phyloP scores from a whole-genome alignment of 1,140 invertebrate species.

The Zaprionus gabonicus region DNA sequence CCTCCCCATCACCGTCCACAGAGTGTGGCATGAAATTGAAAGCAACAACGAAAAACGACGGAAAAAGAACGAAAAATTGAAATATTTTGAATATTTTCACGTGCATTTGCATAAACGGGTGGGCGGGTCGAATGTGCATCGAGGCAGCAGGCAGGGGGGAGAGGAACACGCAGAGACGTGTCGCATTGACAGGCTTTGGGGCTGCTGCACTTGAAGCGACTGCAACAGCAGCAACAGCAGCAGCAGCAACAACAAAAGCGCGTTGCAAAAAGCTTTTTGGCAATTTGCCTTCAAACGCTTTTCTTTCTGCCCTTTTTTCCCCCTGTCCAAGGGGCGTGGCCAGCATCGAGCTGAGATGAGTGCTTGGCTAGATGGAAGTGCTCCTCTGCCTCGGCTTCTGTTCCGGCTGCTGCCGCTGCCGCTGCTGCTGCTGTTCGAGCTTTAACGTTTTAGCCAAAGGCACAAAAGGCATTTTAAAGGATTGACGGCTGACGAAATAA shows the following conservation, averaged over 20 bases:
- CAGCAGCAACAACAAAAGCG: slow-evolving; percentile 33
- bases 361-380: slow-evolving; percentile 20
- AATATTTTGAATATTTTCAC: slow-evolving; percentile 83
- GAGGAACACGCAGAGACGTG: slow-evolving; percentile 26
- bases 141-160: background rate
- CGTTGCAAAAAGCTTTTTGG: slow-evolving; percentile 75
- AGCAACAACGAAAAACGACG: slow-evolving; percentile 53
- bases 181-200: slow-evolving; percentile 56
- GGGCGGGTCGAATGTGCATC: background rate
- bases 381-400: background rate
- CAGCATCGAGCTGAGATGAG: slow-evolving; percentile 24
- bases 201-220: slow-evolving; percentile 59
- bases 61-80: slow-evolving; percentile 49
- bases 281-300: slow-evolving; percentile 69
- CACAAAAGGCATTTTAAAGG: slow-evolving; percentile 27
- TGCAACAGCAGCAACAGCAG: slow-evolving; percentile 41
- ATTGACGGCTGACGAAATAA: slow-evolving; percentile 13
- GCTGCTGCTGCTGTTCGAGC: background rate
- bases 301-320: background rate
- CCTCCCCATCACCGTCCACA: slow-evolving; percentile 4
- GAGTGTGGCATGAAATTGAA: slow-evolving; percentile 62
- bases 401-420: background rate
- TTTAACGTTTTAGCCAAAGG: slow-evolving; percentile 26
- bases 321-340: slow-evolving; percentile 15
- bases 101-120: slow-evolving; percentile 76